Evolutionary conservation across 2,888 invertebrate species (phyloP), one percentile per base, ranked within the genome.

Genomic region (Eurytoma californica): DNA sequence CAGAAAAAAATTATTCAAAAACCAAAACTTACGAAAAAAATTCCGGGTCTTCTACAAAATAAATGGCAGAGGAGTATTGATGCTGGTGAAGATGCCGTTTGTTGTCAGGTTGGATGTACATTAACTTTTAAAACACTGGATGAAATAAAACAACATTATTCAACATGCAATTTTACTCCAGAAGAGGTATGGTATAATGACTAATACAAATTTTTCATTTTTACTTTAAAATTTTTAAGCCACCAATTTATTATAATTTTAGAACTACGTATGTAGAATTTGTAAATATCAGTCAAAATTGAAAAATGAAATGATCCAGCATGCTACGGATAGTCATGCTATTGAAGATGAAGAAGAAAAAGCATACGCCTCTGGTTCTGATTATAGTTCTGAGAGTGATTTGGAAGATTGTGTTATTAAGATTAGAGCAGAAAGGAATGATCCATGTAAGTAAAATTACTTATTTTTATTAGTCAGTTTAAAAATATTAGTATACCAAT

Each of bases 241-340:
- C 51, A 61, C 39, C 53, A 20, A 30, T 55, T 73, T 47, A 9
- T 73, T 53, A 53, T 49, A 13, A 57, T 77, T 77, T 16, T 77
- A 89, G 87, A 84, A 83, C 72, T 90, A 82, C 72, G 9, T 82
- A 7, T 91, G 91, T 79, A 88, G 86, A 82, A 81, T 89, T 39
- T 91, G 90, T 69, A 84, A 85, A 39, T 88, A 84, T 79, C 75
- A 83, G 18, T 83, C 85, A n/a, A 68, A 61, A 65, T 67, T 53
- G n/a, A 80, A 88, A 60, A 76, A 84, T 5, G 85, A 86, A 39
- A 85, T 89, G 39, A 55, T 82, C 16, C 79, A 82, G 3, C 90
- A 91, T 79, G 83, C 89, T 4, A 77, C 70, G n/a, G 72, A 85
- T 20, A 77, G 82, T 1, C 90, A 91, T 79, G n/a, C 80, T 0